A percentile compares a stretch with the other conserved stretches of the same genome.
Conservation (phyloP, 2,113 vertebrate genomes). For the Erinaceus europaeus region DNA sequence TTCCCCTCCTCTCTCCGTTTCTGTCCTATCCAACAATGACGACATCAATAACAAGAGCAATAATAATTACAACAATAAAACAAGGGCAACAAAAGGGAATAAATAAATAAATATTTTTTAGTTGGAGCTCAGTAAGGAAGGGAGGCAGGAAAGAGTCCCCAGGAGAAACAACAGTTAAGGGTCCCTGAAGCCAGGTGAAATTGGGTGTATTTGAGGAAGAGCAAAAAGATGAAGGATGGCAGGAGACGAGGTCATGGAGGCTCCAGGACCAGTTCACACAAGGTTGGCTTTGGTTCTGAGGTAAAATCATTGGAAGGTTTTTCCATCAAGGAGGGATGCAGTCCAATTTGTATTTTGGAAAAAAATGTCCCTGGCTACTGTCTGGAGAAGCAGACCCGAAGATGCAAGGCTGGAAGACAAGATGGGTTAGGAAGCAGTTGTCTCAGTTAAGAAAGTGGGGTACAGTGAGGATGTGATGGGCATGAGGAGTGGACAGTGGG, state of each 20-base stretch:
- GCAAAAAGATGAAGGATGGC: neutral
- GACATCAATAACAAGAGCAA: no score
- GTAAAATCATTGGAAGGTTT: constrained; percentile 30
- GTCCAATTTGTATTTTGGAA: constrained; percentile 60
- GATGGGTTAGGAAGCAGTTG: neutral
- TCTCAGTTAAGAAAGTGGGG: neutral
- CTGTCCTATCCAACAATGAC: no score
- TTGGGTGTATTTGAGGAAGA: neutral
- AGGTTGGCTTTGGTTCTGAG: constrained; percentile 49
- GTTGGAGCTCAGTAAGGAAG: no score
- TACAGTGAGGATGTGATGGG: neutral
- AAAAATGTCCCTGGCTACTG: constrained; percentile 3
- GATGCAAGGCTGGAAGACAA: neutral
- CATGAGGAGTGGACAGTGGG: neutral
- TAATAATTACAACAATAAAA: no score
- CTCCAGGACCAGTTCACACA: neutral
- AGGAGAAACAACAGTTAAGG: neutral
- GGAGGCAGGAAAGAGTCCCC: neutral
- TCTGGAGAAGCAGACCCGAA: constrained; percentile 10
- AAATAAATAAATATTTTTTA: no score
- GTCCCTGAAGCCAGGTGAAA: neutral
- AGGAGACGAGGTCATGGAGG: neutral
- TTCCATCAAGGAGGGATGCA: constrained; percentile 13
- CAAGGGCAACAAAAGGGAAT: no score
- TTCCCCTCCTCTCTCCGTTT: no score